Percentiles rank a stretch among this genome's conserved stretches.
phyloP scores from a whole-genome alignment of 2,113 vertebrate species.

The Ranitomeya variabilis region DNA sequence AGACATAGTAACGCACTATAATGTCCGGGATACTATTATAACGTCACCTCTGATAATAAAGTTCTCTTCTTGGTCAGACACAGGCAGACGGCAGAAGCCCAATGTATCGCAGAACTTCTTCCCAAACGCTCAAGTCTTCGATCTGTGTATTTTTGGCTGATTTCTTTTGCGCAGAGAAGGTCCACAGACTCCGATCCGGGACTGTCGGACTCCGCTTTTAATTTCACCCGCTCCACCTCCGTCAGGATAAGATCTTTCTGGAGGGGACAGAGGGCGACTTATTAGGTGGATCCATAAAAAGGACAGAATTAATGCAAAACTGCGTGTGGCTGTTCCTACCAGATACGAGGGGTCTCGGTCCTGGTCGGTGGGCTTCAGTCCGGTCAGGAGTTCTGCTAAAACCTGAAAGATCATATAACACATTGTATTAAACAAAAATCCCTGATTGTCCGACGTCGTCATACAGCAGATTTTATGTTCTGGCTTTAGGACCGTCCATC shows the following conservation, averaged over 20 bases:
- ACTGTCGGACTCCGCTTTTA: background rate
- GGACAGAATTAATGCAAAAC: background rate
- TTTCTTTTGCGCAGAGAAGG: slow-evolving; percentile 64
- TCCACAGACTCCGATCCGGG: slow-evolving; percentile 48
- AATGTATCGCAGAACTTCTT: slow-evolving; percentile 60
- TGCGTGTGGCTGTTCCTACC: slow-evolving; percentile 65
- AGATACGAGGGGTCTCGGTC: slow-evolving; percentile 68
- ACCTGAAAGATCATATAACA: slow-evolving; percentile 64
- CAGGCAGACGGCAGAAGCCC: slow-evolving; percentile 68
- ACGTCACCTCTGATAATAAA: slow-evolving; percentile 69
- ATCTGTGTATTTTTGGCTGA: slow-evolving; percentile 70
- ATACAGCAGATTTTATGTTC: no score
- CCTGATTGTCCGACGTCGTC: background rate
- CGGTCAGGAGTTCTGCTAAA: slow-evolving; percentile 74
- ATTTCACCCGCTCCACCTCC: slow-evolving; percentile 65
- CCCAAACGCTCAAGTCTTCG: slow-evolving; percentile 62
- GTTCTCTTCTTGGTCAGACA: slow-evolving; percentile 71
- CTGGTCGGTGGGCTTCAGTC: slow-evolving; percentile 71
- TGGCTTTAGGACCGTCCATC: no score
- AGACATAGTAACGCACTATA: no score
- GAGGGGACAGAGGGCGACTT: slow-evolving; percentile 34
- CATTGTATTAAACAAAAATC: background rate
- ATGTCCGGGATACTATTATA: background rate
- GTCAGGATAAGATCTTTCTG: slow-evolving; percentile 76
- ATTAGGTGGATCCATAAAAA: background rate